These are phyloP conservation scores for Enoplosus armatus DNA, from an alignment of 2,797 vertebrate species.

Conservation along the genomic window DNA sequence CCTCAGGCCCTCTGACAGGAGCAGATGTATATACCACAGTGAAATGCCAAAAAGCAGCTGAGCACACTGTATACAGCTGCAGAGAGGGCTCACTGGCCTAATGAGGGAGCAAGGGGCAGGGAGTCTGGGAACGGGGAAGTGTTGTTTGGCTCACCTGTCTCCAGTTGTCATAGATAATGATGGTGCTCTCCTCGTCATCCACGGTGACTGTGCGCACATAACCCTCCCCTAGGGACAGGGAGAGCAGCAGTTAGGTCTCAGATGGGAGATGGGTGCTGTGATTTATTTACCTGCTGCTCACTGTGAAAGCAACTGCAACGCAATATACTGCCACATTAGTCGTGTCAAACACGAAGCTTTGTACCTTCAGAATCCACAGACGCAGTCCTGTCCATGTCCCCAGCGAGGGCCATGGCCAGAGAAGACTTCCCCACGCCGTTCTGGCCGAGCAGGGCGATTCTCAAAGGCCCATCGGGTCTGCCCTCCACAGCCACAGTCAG, in stretches of 20 bases:
- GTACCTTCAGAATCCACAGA: slow-evolving; percentile 87
- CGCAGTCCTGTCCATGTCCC: slow-evolving; percentile 83
- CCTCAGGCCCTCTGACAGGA: not conserved
- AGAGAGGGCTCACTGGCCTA: slow-evolving; percentile 42
- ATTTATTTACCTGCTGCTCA: slow-evolving; percentile 50
- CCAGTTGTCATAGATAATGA: slow-evolving; percentile 94
- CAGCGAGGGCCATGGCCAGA: slow-evolving; percentile 87
- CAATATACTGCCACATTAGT: slow-evolving; percentile 1
- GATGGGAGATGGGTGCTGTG: slow-evolving; percentile 30
- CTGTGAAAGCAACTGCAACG: not conserved
- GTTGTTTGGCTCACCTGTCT: slow-evolving; percentile 88
- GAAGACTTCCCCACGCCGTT: slow-evolving; percentile 92
- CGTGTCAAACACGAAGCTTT: slow-evolving; percentile 19
- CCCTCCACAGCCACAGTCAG: slow-evolving; percentile 65
- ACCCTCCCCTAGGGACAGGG: slow-evolving; percentile 87
- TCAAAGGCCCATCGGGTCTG: slow-evolving; percentile 76
- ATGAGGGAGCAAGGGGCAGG: slow-evolving; percentile 51
- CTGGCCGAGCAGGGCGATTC: slow-evolving; percentile 89
- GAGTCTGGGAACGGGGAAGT: slow-evolving; percentile 26
- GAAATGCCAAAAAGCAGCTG: slow-evolving; percentile 16
- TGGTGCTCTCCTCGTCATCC: slow-evolving; percentile 90
- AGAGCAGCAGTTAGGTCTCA: slow-evolving; percentile 66
- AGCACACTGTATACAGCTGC: slow-evolving; percentile 23
- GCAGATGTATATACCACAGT: not conserved
- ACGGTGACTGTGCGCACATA: slow-evolving; percentile 88